Percentiles rank a stretch among this genome's conserved stretches.
These are phyloP conservation scores for Tenualosa ilisha DNA, from an alignment of 2,797 vertebrate species.

Conservation along the genomic window DNA sequence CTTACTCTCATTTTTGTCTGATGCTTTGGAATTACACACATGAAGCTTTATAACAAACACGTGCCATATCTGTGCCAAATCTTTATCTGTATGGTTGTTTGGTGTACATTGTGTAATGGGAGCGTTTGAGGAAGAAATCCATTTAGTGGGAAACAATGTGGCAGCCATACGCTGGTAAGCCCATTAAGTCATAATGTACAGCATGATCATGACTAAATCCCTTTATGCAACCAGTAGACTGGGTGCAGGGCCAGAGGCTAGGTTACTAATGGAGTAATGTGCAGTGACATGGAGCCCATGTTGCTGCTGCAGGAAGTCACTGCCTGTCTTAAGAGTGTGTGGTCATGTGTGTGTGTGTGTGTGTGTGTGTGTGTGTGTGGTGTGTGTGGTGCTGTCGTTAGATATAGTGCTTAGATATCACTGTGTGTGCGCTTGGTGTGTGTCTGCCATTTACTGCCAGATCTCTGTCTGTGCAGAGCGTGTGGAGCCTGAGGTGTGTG, in stretches of 20 bases:
- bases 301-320: not conserved
- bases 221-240: slow-evolving; percentile 33
- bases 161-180: slow-evolving; percentile 7
- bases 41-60: not conserved
- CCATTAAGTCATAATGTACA: slow-evolving; percentile 30
- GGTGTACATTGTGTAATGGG: not conserved
- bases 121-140: slow-evolving; percentile 20
- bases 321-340: not conserved
- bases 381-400: slow-evolving; percentile 7
- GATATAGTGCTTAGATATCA: too few relatives aligned
- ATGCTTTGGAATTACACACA: too few relatives aligned
- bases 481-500: not conserved
- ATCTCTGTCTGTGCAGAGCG: not conserved
- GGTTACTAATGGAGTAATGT: not conserved
- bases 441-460: not conserved
- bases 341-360: not conserved
- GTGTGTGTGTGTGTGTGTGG: slow-evolving; percentile 22
- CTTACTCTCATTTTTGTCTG: too few relatives aligned
- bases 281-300: not conserved
- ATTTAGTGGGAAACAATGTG: slow-evolving; percentile 19
- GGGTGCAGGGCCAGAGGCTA: slow-evolving; percentile 6
- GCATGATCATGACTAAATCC: slow-evolving; percentile 21
- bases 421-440: not conserved
- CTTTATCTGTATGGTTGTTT: not conserved
- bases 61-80: not conserved